Conservation (phyloP, 2,888 invertebrate genomes). For the Minunthozetes semirufus region DNA sequence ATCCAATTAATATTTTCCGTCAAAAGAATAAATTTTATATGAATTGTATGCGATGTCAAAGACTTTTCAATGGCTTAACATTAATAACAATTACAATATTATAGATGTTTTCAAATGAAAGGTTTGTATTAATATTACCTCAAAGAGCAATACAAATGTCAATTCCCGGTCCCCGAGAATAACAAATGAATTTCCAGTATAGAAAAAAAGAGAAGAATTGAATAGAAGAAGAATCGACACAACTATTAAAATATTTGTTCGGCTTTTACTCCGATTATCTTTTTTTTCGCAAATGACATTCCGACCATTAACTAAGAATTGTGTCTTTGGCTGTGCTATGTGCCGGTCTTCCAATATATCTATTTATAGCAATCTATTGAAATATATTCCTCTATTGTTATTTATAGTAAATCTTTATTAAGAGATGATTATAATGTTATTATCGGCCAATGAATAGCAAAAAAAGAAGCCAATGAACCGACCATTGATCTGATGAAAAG, state of each 20-base stretch:
- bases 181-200: not conserved
- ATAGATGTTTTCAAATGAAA: too few relatives aligned
- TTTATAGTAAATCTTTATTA: not conserved
- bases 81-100: too few relatives aligned
- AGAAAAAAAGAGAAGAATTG: not conserved
- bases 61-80: too few relatives aligned
- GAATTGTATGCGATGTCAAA: too few relatives aligned
- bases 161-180: not conserved
- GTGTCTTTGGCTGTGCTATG: not conserved
- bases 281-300: constrained; percentile 1
- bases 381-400: constrained; percentile 2
- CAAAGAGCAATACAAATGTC: not conserved
- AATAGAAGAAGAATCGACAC: not conserved
- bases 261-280: not conserved
- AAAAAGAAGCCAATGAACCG: too few relatives aligned
- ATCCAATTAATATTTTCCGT: too few relatives aligned
- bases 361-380: too few relatives aligned
- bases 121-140: too few relatives aligned
- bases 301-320: not conserved
- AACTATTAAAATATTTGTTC: not conserved
- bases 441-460: too few relatives aligned
- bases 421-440: not conserved
- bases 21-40: too few relatives aligned
- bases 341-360: too few relatives aligned
- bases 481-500: too few relatives aligned